These are phyloP conservation scores for Eupithecia exiguata DNA, from an alignment of 2,888 invertebrate species.

Conservation along the genomic window DNA sequence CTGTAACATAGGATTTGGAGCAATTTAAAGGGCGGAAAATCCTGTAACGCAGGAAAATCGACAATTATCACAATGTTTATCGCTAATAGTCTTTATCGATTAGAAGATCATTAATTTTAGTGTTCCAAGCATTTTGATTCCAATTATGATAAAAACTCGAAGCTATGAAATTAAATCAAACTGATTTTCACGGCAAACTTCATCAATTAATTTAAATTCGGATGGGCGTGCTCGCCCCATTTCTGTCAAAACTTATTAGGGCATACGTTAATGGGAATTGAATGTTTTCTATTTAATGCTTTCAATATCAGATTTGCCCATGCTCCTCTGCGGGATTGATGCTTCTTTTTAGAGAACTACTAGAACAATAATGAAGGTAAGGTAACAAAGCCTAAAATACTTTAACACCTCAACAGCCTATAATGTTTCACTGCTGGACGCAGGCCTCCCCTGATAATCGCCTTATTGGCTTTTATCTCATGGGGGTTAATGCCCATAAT, in stretches of 20 bases:
- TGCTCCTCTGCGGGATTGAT: not conserved
- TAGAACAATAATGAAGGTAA: too few species aligned
- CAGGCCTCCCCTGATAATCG: too few species aligned
- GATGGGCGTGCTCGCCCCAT: slow-evolving; percentile 15
- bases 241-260: slow-evolving; percentile 22
- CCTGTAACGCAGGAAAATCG: not conserved
- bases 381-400: too few species aligned
- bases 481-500: too few species aligned
- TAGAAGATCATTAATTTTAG: not conserved
- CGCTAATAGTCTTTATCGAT: not conserved
- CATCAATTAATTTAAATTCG: slow-evolving; percentile 24
- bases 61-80: not conserved
- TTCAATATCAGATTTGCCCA: not conserved
- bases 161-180: slow-evolving; percentile 14
- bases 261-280: slow-evolving; percentile 4
- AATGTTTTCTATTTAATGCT: slow-evolving; percentile 2
- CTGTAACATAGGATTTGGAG: not conserved
- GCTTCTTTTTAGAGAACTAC: too few species aligned
- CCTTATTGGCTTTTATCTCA: too few species aligned
- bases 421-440: too few species aligned
- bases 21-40: not conserved
- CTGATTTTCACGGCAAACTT: slow-evolving; percentile 17
- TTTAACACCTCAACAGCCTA: too few species aligned
- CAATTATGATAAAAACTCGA: slow-evolving; percentile 1
- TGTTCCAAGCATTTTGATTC: not conserved